These are phyloP conservation scores for Dryoscopus gambensis DNA, from an alignment of 2,113 vertebrate genomes.

Conservation along the genomic window DNA sequence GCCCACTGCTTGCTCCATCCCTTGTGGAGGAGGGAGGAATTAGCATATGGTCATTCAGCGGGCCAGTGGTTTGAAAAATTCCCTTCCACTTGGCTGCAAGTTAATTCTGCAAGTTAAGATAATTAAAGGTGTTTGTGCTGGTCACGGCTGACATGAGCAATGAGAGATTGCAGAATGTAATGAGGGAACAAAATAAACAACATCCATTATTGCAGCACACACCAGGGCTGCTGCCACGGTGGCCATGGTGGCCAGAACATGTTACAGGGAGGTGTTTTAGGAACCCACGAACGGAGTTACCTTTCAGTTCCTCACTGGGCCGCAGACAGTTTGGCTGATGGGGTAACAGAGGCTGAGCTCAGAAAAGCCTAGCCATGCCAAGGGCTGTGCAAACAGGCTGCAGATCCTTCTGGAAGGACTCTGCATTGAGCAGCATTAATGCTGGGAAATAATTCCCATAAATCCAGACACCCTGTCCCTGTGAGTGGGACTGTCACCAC, in stretches of 20 bases:
- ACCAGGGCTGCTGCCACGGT: not conserved
- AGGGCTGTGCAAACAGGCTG: not conserved
- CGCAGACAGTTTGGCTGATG: not conserved
- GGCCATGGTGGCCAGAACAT: not conserved
- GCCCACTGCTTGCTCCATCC: not conserved
- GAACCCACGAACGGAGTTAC: not conserved
- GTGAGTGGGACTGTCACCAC: accelerated
- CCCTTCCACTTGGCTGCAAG: not conserved
- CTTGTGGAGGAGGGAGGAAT: not conserved
- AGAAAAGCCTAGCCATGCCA: not conserved
- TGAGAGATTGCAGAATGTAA: not conserved
- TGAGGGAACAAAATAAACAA: not conserved
- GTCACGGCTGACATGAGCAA: not conserved
- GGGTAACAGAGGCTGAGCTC: not conserved
- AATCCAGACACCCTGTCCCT: accelerated
- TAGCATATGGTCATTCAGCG: not conserved
- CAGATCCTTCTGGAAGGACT: not conserved
- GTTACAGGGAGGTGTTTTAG: not conserved
- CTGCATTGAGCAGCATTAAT: not conserved
- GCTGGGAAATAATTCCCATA: not conserved
- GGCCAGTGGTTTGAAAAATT: not conserved
- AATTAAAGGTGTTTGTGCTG: not conserved
- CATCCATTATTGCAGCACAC: not conserved
- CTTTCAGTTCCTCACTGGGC: not conserved
- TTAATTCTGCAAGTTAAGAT: not conserved